Conservation (phyloP, 23 tunicate species). For the Pegea sp. region DNA sequence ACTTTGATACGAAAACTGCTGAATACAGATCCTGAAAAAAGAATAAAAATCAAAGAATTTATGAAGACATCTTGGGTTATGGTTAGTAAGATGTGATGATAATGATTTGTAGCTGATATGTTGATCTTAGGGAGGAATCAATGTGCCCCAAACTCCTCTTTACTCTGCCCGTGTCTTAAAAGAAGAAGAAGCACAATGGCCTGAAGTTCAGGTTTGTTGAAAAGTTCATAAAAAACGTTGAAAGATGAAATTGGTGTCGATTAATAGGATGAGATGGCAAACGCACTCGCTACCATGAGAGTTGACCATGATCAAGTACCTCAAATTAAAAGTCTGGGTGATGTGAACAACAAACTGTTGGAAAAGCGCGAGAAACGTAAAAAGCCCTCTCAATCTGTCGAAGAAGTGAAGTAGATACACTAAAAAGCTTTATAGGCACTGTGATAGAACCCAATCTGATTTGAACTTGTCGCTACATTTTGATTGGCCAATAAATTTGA, state of each 20-base stretch:
- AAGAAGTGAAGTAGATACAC: conserved; percentile 35
- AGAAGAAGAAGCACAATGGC: conserved; percentile 89
- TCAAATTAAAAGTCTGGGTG: conserved; percentile 56
- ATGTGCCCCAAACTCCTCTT: conserved; percentile 71
- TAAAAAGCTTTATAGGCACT: too few relatives aligned
- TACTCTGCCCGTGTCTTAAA: conserved; percentile 66
- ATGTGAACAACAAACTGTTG: conserved; percentile 54
- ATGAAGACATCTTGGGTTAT: conserved; percentile 55
- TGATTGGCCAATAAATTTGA: too few relatives aligned
- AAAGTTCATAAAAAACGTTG: neutral
- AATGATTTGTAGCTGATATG: neutral
- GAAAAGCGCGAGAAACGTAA: conserved; percentile 38
- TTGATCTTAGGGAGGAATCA: conserved; percentile 18
- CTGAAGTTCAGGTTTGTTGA: conserved; percentile 48
- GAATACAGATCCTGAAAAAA: conserved; percentile 64
- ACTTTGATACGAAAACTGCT: conserved; percentile 39
- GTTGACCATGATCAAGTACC: conserved; percentile 74
- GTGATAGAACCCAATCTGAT: too few relatives aligned
- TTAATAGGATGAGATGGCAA: conserved; percentile 57
- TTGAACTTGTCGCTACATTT: too few relatives aligned
- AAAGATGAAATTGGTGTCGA: too few relatives aligned
- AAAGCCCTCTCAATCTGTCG: conserved; percentile 18
- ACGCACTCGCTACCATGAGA: conserved; percentile 82
- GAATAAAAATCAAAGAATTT: conserved; percentile 44
- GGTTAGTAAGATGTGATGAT: conserved; percentile 7